Evolutionary conservation across 2,113 vertebrate species (phyloP).

Genomic region (Anolis carolinensis): DNA sequence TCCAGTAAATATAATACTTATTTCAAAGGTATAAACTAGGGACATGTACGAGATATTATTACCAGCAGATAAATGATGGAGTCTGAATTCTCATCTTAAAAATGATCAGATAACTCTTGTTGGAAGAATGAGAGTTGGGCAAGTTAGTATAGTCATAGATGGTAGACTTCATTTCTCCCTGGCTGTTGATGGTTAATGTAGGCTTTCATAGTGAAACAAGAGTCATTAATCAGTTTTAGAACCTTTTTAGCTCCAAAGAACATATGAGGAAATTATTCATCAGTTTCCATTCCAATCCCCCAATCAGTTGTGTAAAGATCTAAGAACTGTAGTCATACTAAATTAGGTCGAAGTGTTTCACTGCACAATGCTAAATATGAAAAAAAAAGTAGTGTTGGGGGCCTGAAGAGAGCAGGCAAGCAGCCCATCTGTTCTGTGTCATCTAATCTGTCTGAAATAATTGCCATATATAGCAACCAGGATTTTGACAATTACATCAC

Average conservation of each 20-base stretch:
- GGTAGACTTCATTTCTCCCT: background rate
- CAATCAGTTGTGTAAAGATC: fast-evolving
- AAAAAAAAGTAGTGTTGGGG: background rate
- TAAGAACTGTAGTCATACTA: background rate
- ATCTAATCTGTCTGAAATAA: constrained; percentile 23
- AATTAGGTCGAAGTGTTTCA: background rate
- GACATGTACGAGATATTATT: background rate
- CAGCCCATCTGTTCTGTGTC: background rate
- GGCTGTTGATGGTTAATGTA: background rate
- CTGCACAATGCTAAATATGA: background rate
- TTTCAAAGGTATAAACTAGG: constrained; percentile 2
- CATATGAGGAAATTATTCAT: background rate
- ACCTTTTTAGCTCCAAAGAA: background rate
- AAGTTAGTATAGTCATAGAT: background rate
- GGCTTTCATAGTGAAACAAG: background rate
- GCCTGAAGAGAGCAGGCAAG: background rate
- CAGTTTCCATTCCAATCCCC: background rate
- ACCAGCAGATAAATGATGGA: background rate
- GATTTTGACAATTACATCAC: background rate
- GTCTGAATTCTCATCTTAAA: background rate
- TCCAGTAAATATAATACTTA: background rate
- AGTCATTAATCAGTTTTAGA: background rate
- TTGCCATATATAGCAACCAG: background rate
- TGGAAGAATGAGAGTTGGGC: background rate
- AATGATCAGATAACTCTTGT: background rate